phyloP scores from a whole-genome alignment of 37 sponge, comb jelly and placozoan genomes.

The Agelas oroides region DNA sequence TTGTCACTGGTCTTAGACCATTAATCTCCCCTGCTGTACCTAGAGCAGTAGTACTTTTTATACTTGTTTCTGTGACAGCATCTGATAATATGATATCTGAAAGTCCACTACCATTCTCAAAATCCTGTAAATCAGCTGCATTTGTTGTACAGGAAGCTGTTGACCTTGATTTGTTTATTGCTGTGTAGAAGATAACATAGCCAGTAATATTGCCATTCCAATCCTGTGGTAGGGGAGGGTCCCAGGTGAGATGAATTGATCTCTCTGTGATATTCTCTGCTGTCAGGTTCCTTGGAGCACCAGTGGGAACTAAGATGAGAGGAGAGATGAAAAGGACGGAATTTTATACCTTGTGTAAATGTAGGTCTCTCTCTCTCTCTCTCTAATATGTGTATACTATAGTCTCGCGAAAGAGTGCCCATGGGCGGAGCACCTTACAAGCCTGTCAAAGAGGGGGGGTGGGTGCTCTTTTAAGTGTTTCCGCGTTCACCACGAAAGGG shows the following conservation, averaged over 20 bases:
- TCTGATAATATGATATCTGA: no score
- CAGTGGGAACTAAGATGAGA: slow-evolving; percentile 9
- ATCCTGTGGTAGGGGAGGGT: not conserved
- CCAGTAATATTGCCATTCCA: slow-evolving; percentile 13
- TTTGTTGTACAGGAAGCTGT: not conserved
- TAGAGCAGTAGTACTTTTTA: not conserved
- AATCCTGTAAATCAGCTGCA: not conserved
- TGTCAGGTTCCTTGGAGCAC: slow-evolving; percentile 3
- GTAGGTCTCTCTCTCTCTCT: no score
- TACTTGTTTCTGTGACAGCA: no score
- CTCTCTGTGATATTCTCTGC: not conserved
- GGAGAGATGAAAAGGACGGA: no score
- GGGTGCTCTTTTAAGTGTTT: no score
- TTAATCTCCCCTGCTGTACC: not conserved
- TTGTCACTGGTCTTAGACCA: not conserved
- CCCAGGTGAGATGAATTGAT: not conserved
- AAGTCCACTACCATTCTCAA: no score
- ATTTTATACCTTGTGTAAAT: no score
- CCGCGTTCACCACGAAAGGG: no score
- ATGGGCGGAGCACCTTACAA: no score
- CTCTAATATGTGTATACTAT: no score
- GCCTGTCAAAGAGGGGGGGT: no score
- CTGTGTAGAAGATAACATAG: not conserved
- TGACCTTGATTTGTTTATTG: not conserved
- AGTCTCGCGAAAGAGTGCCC: no score